A percentile compares a stretch with the other conserved stretches of the same genome.
phyloP scores from a whole-genome alignment of 2,888 invertebrate genomes.

The Mesorhabditis spiculigera region DNA sequence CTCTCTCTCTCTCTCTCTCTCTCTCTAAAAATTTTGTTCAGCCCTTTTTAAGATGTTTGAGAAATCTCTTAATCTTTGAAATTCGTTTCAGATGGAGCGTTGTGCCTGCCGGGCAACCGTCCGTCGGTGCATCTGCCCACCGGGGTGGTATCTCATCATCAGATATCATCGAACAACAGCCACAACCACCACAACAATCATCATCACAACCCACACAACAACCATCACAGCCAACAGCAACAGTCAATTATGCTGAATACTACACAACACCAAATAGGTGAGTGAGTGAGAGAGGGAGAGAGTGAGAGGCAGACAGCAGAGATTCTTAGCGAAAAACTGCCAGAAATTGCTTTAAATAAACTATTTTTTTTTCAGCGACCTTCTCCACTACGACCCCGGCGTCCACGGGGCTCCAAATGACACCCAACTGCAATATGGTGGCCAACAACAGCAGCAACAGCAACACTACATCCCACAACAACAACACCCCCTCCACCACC shows the following conservation, averaged over 20 bases:
- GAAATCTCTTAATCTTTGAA: no score
- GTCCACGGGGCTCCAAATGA: background rate
- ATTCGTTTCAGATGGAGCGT: background rate
- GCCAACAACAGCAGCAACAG: background rate
- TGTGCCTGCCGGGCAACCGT: slow-evolving; percentile 3
- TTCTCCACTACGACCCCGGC: slow-evolving; percentile 2
- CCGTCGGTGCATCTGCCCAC: background rate
- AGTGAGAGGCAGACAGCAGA: no score
- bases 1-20: no score
- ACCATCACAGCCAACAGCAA: background rate
- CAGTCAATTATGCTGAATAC: background rate
- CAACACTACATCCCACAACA: slow-evolving; percentile 4
- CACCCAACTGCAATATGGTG: no score
- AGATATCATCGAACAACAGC: background rate
- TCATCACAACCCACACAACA: background rate
- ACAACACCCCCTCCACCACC: background rate
- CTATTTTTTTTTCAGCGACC: background rate
- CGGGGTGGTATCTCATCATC: background rate
- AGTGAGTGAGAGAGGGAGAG: background rate
- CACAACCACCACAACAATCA: background rate
- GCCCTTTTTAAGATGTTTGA: no score
- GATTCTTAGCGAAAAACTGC: no score
- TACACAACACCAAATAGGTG: background rate
- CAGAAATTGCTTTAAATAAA: background rate
- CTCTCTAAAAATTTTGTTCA: no score